Evolutionary conservation across 2,888 invertebrate genomes (phyloP).

Genomic region (Brachynemurus nebulosus): DNA sequence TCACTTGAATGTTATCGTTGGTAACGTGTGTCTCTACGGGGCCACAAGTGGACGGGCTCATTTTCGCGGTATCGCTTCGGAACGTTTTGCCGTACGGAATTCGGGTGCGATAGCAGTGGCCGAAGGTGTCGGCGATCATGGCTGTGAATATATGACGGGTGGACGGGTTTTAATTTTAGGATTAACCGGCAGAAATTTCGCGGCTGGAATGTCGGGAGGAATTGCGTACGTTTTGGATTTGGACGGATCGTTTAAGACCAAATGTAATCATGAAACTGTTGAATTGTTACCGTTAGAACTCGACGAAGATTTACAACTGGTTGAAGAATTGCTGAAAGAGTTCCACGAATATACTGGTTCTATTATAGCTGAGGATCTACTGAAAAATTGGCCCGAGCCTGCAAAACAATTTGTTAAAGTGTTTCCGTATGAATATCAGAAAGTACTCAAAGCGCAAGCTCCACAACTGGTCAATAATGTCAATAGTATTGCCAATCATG

Average conservation of each 20-base stretch:
- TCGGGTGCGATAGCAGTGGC: constrained; percentile 92
- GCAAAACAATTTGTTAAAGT: constrained; percentile 65
- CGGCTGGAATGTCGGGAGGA: constrained; percentile 94
- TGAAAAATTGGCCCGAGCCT: constrained; percentile 62
- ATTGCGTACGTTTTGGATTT: constrained; percentile 91
- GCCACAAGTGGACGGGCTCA: constrained; percentile 90
- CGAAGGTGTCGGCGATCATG: constrained; percentile 98
- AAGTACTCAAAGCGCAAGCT: constrained; percentile 60
- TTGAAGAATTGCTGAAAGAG: constrained; percentile 65
- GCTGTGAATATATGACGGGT: constrained; percentile 99
- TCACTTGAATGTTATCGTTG: constrained; percentile 91
- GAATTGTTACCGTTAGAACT: constrained; percentile 71
- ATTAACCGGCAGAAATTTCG: constrained; percentile 93
- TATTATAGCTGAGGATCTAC: constrained; percentile 40
- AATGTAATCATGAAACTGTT: constrained; percentile 94
- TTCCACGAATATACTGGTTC: constrained; percentile 76
- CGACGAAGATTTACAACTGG: constrained; percentile 60
- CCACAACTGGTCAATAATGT: constrained; percentile 20
- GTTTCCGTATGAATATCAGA: constrained; percentile 94
- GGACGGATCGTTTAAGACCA: constrained; percentile 68
- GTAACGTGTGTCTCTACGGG: constrained; percentile 96
- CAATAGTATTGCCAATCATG: no score
- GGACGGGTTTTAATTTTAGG: constrained; percentile 84
- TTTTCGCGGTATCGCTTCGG: constrained; percentile 84
- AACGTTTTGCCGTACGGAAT: constrained; percentile 96